These are phyloP conservation scores for Drosophila quadrilineata DNA, from an alignment of 1,140 invertebrate genomes.

Conservation along the genomic window DNA sequence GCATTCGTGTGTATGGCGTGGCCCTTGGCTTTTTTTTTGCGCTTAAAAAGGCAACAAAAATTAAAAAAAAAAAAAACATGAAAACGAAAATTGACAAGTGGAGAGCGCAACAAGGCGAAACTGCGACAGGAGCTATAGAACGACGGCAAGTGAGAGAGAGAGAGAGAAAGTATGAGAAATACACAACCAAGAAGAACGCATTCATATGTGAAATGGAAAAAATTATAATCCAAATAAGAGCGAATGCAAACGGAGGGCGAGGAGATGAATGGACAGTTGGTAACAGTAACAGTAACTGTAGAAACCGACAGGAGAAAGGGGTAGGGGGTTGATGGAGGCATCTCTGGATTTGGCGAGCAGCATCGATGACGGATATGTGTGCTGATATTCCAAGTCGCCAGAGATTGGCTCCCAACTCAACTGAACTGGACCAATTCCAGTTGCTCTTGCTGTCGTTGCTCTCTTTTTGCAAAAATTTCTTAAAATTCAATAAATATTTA, in stretches of 20 bases:
- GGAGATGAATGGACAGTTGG: too few species aligned
- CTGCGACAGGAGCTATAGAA: neutral
- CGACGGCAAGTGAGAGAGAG: neutral
- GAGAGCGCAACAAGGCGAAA: conserved; percentile 14
- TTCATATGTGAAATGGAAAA: conserved; percentile 80
- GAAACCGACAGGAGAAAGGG: neutral
- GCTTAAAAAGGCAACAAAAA: conserved; percentile 18
- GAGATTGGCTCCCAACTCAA: conserved; percentile 6
- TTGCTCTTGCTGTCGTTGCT: conserved; percentile 25
- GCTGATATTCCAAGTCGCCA: conserved; percentile 26
- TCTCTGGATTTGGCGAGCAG: conserved; percentile 11
- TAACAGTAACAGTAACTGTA: too few species aligned
- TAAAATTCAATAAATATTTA: conserved; percentile 81
- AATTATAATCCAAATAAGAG: conserved; percentile 79
- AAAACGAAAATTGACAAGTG: conserved; percentile 72
- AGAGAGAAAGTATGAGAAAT: conserved; percentile 1
- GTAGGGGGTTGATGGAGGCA: neutral
- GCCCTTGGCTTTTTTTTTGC: conserved; percentile 1
- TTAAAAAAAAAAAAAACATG: conserved; percentile 42
- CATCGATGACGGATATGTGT: conserved; percentile 48
- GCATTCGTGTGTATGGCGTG: neutral
- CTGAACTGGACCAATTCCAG: too few species aligned
- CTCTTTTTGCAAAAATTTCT: conserved; percentile 69
- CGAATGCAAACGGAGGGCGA: conserved; percentile 58
- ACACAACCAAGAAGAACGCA: conserved; percentile 59